A percentile compares a stretch with the other conserved stretches of the same genome.
Evolutionary conservation across 35 echinoderm and acorn worm species (phyloP).

Genomic region (Nesometra sesokonis): DNA sequence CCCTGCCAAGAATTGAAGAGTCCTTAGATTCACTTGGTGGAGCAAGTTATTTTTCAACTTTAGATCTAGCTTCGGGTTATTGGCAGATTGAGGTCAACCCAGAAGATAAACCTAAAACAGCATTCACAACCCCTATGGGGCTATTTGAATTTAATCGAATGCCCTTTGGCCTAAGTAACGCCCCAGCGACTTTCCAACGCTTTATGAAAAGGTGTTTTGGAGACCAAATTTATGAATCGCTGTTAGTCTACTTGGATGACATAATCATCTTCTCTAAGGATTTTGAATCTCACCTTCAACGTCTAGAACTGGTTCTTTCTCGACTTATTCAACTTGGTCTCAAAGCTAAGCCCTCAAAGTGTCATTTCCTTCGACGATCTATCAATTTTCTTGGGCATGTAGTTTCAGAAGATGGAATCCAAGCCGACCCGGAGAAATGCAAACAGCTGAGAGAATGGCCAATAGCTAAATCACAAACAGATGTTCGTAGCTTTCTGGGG

Average conservation of each 20-base stretch:
- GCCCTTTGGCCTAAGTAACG: constrained; percentile 38
- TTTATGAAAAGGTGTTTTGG: constrained; percentile 20
- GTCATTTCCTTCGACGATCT: not conserved
- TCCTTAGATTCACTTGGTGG: not conserved
- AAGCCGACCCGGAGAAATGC: not conserved
- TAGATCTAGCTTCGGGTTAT: not conserved
- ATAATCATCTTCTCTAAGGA: constrained; percentile 22
- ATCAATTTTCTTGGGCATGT: not conserved
- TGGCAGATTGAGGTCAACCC: constrained; percentile 2
- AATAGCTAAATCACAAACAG: not conserved
- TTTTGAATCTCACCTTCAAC: not conserved
- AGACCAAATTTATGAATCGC: constrained; percentile 5
- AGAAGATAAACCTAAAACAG: not conserved
- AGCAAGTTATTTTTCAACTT: not conserved
- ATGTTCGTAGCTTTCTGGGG: not conserved
- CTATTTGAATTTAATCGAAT: constrained; percentile 17
- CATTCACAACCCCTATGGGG: constrained; percentile 21
- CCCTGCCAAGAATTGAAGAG: too few species aligned
- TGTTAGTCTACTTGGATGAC: constrained; percentile 10
- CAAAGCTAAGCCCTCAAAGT: constrained; percentile 14
- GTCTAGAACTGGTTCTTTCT: not conserved
- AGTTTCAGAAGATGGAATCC: not conserved
- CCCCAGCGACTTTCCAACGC: constrained; percentile 33
- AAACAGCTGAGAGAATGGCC: not conserved
- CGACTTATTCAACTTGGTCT: not conserved